Percentiles rank a stretch among this genome's conserved stretches.
Conservation (phyloP, 2,888 invertebrate species). For the Prosopocoilus inquinatus region DNA sequence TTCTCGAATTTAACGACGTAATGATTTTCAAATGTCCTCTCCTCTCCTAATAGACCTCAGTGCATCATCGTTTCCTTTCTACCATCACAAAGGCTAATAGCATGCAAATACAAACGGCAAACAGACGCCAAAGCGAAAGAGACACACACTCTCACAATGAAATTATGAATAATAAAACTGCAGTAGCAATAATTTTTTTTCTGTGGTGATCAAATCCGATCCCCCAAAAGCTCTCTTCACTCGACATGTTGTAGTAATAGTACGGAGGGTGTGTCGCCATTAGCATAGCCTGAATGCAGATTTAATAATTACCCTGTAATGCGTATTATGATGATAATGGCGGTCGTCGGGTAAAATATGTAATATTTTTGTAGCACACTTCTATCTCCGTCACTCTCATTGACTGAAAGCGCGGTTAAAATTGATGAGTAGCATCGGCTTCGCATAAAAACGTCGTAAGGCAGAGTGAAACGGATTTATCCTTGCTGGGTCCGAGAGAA, state of each 20-base stretch:
- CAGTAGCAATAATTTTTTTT: slow-evolving; percentile 38
- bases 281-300: slow-evolving; percentile 41
- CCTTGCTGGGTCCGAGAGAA: slow-evolving; percentile 10
- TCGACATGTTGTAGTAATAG: not conserved
- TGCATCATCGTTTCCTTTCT: slow-evolving; percentile 11
- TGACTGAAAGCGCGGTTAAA: slow-evolving; percentile 23
- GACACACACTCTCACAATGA: slow-evolving; percentile 24
- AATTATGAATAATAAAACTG: slow-evolving; percentile 40
- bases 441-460: slow-evolving; percentile 7
- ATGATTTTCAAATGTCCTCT: too few relatives aligned
- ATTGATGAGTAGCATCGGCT: slow-evolving; percentile 33
- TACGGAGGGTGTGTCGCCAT: slow-evolving; percentile 35
- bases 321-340: slow-evolving; percentile 46
- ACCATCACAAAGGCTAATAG: slow-evolving; percentile 15
- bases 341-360: slow-evolving; percentile 18
- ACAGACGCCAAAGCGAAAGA: slow-evolving; percentile 2
- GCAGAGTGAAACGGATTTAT: slow-evolving; percentile 17
- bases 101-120: slow-evolving; percentile 18
- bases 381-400: not conserved
- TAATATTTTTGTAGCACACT: slow-evolving; percentile 18
- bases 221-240: slow-evolving; percentile 17
- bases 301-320: slow-evolving; percentile 50
- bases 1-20: too few relatives aligned
- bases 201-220: slow-evolving; percentile 19
- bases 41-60: slow-evolving; percentile 1